A percentile compares a stretch with the other conserved stretches of the same genome.
These are phyloP conservation scores for Orthosia gracilis DNA, from an alignment of 2,888 invertebrate species.

Conservation along the genomic window DNA sequence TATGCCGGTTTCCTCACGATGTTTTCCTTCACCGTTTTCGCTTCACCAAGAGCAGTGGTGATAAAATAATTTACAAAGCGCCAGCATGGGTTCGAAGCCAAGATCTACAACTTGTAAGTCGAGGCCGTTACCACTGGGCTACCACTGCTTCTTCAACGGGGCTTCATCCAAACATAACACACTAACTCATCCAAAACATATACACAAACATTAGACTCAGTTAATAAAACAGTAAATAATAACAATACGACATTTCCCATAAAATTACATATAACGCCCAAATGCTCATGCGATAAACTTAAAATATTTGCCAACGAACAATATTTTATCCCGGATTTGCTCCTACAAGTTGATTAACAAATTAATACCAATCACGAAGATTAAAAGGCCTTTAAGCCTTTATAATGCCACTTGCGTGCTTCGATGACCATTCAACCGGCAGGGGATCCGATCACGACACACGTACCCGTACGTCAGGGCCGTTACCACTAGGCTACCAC, in stretches of 20 bases:
- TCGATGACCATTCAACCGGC: slow-evolving; percentile 40
- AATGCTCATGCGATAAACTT: not conserved
- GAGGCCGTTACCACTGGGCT: no score
- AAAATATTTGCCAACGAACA: not conserved
- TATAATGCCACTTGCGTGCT: slow-evolving; percentile 57
- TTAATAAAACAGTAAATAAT: not conserved
- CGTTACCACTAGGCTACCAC: no score
- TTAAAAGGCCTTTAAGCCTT: slow-evolving; percentile 49
- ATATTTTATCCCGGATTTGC: slow-evolving; percentile 32
- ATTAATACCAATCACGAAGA: slow-evolving; percentile 51
- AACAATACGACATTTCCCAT: no score
- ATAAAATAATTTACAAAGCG: no score
- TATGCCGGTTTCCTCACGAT: no score
- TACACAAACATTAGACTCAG: not conserved
- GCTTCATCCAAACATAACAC: no score
- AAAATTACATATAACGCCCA: not conserved
- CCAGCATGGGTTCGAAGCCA: no score
- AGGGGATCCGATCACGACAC: not conserved
- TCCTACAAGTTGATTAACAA: slow-evolving; percentile 48
- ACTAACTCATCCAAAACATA: not conserved
- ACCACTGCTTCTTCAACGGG: no score
- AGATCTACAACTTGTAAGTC: no score
- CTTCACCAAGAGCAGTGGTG: no score
- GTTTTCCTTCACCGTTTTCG: no score
- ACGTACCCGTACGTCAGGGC: no score